Evolutionary conservation across 2,888 invertebrate species (phyloP), one percentile per base, ranked within the genome.

Genomic region (Phoronis australis): DNA sequence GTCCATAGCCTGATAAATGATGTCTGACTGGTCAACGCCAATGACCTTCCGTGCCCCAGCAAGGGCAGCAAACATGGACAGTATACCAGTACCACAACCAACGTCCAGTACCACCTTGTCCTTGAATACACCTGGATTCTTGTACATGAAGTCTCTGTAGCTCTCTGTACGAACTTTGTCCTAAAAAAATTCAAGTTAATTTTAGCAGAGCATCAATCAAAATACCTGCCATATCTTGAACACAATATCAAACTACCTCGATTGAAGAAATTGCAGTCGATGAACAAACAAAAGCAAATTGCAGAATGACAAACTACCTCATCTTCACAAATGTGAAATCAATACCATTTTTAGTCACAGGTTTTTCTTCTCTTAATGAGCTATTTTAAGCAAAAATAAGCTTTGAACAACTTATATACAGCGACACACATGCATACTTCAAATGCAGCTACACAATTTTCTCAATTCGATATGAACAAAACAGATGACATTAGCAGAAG

Each of bases 1-100:
- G 50, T 78, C 78, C 66, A 78, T 77, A 3, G 79, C 79, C 50
- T 76, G 69, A 61, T 76, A 77, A 39, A 79, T 71, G 43, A 80
- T 76, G 37, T 79, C 78, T 20, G 80, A 79, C 61, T 75, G 72
- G 61, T 80, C 80, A 18, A 80, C 75, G 26, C 61, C 79, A 40
- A 75, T 67, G 37, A 80, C 92, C 74, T 85, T 85, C 50, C 82
- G 83, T 4, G 94, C 94, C n/a, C 94, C 94, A 26, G 90, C 92
- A 77, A 86, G 82, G 0, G 90, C 93, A 75, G 90, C 90, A 76
- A 92, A 90, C 66, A 93, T 80, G 1, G 93, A 91, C 24, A 96
- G 78, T 61, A 96, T 89, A 24, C 94, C 84, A 70, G 76, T 78
- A 2, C 79, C 80, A 68, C 79, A 79, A 15, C 80, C 80, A 26